phyloP scores from a whole-genome alignment of 2,797 vertebrate species.

The Crax fasciolata region DNA sequence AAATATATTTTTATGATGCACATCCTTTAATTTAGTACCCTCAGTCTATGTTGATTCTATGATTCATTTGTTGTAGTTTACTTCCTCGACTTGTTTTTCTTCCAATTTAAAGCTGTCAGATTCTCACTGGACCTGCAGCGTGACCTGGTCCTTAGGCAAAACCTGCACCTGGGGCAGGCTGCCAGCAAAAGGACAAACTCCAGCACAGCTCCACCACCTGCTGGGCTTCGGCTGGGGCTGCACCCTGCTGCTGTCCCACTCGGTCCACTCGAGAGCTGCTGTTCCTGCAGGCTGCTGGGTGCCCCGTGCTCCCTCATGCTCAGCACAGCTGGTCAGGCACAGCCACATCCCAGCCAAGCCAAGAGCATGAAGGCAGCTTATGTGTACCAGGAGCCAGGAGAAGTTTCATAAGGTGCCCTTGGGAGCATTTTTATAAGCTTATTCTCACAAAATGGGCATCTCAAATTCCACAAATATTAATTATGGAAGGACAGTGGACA shows the following conservation, averaged over 20 bases:
- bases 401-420: background rate
- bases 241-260: background rate
- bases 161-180: background rate
- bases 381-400: background rate
- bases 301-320: background rate
- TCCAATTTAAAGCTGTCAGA: background rate
- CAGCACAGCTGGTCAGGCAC: background rate
- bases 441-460: background rate
- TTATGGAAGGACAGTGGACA: background rate
- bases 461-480: background rate
- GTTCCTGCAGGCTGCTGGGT: background rate
- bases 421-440: background rate
- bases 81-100: background rate
- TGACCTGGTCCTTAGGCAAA: background rate
- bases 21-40: background rate
- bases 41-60: background rate
- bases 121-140: background rate
- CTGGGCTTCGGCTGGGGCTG: background rate
- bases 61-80: background rate
- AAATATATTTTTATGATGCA: background rate
- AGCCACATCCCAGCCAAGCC: background rate
- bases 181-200: background rate
- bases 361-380: background rate
- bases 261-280: background rate
- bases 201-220: background rate